Evolutionary conservation across 2,888 invertebrate genomes (phyloP).

Genomic region (Drosophila mettleri): DNA sequence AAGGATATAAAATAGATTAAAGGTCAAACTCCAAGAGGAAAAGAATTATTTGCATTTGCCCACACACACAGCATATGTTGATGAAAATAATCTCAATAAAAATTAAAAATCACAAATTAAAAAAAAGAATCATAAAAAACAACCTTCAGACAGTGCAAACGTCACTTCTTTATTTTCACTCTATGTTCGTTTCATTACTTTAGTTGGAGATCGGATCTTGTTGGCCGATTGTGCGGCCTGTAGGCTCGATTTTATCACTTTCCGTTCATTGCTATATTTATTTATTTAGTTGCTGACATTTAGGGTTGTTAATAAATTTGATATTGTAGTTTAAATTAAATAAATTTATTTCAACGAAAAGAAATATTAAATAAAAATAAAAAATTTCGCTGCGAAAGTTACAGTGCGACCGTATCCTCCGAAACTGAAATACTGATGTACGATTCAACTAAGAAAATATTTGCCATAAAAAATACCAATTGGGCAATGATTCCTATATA

Average conservation of each 20-base stretch:
- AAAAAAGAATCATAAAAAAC: constrained; percentile 23
- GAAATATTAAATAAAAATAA: constrained; percentile 59
- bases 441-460: neutral
- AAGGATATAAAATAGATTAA: constrained; percentile 33
- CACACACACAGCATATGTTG: constrained; percentile 16
- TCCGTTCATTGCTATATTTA: constrained; percentile 4
- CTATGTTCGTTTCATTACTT: constrained; percentile 59
- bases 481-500: neutral
- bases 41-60: constrained; percentile 12
- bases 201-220: constrained; percentile 56
- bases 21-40: constrained; percentile 53
- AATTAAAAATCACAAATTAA: constrained; percentile 44
- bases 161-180: constrained; percentile 65
- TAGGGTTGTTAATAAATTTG: constrained; percentile 9
- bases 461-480: constrained; percentile 28
- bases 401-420: constrained; percentile 38
- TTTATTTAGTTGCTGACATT: constrained; percentile 30
- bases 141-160: constrained; percentile 56
- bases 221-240: constrained; percentile 27
- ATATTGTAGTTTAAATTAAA: constrained; percentile 27
- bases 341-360: constrained; percentile 36
- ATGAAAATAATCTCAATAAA: constrained; percentile 21
- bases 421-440: constrained; percentile 40
- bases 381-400: constrained; percentile 59
- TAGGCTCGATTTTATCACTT: constrained; percentile 16